Conservation (phyloP, 2,113 vertebrate genomes). For the Haliaeetus leucogaster region DNA sequence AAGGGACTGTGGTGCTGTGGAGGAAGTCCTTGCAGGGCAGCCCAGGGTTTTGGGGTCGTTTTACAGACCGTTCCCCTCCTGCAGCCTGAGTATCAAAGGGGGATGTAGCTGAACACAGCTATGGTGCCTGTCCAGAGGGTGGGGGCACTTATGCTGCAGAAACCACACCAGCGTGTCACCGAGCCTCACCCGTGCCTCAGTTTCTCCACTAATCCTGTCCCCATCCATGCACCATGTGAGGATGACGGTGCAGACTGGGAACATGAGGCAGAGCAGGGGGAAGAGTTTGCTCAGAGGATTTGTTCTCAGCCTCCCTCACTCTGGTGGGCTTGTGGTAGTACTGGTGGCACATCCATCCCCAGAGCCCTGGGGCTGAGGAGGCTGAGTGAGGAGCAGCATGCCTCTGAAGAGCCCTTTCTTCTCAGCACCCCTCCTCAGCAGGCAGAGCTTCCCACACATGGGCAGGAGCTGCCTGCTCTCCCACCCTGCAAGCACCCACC, state of each 20-base stretch:
- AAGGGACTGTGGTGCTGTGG: not conserved
- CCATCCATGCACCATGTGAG: not conserved
- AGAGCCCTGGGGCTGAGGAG: not conserved
- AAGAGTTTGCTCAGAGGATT: not conserved
- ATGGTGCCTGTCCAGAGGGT: not conserved
- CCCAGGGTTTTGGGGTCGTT: not conserved
- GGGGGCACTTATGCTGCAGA: not conserved
- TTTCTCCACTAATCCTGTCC: not conserved
- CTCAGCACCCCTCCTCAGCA: not conserved
- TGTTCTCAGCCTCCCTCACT: not conserved
- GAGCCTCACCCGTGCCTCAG: not conserved
- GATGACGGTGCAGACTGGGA: not conserved
- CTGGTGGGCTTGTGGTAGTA: not conserved
- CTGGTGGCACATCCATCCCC: fast-evolving
- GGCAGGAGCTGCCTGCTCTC: not conserved
- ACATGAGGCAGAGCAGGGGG: not conserved
- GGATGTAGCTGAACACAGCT: not conserved
- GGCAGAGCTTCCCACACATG: too few species aligned
- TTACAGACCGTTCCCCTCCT: not conserved
- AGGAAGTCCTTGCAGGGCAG: not conserved
- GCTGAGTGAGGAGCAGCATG: not conserved
- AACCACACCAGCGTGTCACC: fast-evolving
- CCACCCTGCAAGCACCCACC: too few species aligned
- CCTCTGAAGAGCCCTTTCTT: not conserved
- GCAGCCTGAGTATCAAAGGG: not conserved